Conservation (phyloP, 2,113 vertebrate species). For the Grus americana region DNA sequence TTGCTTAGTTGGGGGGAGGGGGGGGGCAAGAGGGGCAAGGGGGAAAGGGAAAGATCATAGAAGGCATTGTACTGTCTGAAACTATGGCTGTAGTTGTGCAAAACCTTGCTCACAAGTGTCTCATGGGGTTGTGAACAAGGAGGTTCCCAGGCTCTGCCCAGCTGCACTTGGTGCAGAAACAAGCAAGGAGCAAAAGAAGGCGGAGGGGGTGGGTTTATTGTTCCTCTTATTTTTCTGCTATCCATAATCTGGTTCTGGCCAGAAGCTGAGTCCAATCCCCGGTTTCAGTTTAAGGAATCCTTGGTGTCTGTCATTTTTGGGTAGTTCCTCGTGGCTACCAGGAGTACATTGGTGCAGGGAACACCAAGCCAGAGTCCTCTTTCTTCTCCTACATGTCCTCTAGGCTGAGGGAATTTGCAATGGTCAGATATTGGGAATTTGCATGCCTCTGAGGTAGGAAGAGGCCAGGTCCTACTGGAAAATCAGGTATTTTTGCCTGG, state of each 20-base stretch:
- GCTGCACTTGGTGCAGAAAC: neutral
- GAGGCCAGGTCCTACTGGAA: neutral
- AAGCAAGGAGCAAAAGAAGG: neutral
- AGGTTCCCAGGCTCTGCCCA: neutral
- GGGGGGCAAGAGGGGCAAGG: no score
- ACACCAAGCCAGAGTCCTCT: neutral
- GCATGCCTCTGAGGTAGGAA: neutral
- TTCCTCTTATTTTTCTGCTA: neutral
- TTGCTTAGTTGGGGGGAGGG: no score
- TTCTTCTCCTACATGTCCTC: neutral
- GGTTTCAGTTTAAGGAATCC: neutral
- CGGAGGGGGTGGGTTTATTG: rapidly evolving
- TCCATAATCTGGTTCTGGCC: neutral
- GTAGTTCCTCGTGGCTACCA: neutral
- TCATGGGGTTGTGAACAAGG: neutral
- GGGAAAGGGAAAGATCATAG: neutral
- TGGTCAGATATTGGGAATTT: neutral
- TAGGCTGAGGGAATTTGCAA: neutral
- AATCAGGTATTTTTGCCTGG: neutral
- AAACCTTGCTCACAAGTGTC: neutral
- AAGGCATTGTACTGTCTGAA: neutral
- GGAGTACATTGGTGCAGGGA: neutral
- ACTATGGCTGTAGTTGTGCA: neutral
- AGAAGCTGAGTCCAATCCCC: neutral
- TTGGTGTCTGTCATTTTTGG: neutral